These are phyloP conservation scores for Plumapathes pennacea DNA, from an alignment of 92 coral and sea anemone genomes.

Conservation along the genomic window DNA sequence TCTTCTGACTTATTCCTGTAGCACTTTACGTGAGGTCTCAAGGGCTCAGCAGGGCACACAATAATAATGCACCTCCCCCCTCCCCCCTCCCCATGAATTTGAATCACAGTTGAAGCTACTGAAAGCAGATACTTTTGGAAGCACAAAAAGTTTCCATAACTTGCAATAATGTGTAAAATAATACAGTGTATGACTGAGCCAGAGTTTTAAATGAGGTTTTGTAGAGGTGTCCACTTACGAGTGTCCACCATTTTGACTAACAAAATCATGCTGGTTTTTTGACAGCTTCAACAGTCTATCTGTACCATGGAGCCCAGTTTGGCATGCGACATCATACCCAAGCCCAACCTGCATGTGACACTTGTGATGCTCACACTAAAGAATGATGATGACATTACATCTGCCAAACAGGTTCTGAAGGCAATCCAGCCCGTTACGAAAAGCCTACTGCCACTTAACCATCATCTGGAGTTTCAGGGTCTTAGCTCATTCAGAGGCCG, in stretches of 20 bases:
- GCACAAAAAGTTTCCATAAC: no score
- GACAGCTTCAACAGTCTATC: constrained; percentile 41
- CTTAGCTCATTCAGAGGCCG: constrained; percentile 60
- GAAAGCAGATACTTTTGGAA: no score
- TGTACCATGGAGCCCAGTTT: constrained; percentile 3
- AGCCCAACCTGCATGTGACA: constrained; percentile 62
- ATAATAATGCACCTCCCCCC: no score
- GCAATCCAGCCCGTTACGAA: constrained; percentile 65
- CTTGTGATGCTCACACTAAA: constrained; percentile 61
- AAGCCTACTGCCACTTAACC: constrained; percentile 45
- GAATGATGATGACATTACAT: constrained; percentile 49
- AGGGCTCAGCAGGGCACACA: no score
- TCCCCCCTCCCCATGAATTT: no score
- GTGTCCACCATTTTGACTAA: neutral
- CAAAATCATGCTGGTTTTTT: neutral
- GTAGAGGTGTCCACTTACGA: neutral
- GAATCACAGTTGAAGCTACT: no score
- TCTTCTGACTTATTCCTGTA: no score
- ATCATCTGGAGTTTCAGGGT: constrained; percentile 36
- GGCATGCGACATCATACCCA: constrained; percentile 26
- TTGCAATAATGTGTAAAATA: no score
- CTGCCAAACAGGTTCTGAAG: constrained; percentile 57
- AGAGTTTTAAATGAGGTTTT: no score
- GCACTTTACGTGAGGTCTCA: no score
- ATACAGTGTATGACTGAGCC: no score